These are phyloP conservation scores for Sarotherodon lohbergeri DNA, from an alignment of 2,113 vertebrate genomes.

Conservation along the genomic window DNA sequence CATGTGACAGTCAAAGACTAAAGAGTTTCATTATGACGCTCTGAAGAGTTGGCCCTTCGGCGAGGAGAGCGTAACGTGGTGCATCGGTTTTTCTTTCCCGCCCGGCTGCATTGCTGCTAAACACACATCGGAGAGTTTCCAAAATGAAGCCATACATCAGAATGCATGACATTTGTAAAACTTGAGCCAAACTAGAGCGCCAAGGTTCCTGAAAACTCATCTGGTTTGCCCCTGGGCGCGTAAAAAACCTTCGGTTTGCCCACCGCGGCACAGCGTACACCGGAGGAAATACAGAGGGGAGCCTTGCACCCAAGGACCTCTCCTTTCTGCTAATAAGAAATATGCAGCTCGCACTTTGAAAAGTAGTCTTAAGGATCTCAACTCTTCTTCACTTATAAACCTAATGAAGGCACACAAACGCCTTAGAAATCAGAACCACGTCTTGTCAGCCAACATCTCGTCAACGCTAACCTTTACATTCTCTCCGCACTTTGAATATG, in stretches of 20 bases:
- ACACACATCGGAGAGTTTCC: slow-evolving; percentile 4
- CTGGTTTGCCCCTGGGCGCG: slow-evolving; percentile 45
- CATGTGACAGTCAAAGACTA: neutral
- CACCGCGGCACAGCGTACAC: neutral
- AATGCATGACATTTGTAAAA: slow-evolving; percentile 55
- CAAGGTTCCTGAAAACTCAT: slow-evolving; percentile 59
- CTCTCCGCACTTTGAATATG: slow-evolving; percentile 8
- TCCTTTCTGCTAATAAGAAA: slow-evolving; percentile 31
- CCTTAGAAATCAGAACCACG: slow-evolving; percentile 9
- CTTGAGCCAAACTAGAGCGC: slow-evolving; percentile 50
- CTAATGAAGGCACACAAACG: neutral
- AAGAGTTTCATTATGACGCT: neutral
- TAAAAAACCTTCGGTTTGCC: slow-evolving; percentile 58
- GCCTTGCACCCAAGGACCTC: slow-evolving; percentile 51
- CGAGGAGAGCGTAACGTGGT: slow-evolving; percentile 3
- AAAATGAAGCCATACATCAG: slow-evolving; percentile 55
- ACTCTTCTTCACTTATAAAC: slow-evolving; percentile 28
- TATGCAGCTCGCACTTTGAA: slow-evolving; percentile 17
- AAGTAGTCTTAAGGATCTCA: slow-evolving; percentile 23
- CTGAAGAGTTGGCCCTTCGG: neutral
- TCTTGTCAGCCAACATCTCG: neutral
- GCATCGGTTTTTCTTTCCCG: neutral
- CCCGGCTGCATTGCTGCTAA: slow-evolving; percentile 17
- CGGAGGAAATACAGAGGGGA: slow-evolving; percentile 19
- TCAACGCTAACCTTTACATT: neutral